Percentiles rank a stretch among this genome's conserved stretches.
Conservation (phyloP, 2,888 invertebrate species). For the Plusia festucae region DNA sequence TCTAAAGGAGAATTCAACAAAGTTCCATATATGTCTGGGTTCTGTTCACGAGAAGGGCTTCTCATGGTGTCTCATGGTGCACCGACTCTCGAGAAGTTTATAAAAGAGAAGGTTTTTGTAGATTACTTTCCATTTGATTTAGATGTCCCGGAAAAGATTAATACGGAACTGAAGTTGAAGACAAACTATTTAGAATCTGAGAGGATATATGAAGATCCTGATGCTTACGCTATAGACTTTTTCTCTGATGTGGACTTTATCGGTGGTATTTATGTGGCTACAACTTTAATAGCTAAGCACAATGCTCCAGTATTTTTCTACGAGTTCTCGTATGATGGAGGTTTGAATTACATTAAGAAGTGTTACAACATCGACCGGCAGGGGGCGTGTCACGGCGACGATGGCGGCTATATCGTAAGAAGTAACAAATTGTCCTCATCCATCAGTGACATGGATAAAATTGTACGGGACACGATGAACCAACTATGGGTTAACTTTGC, state of each 20-base stretch:
- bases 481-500: slow-evolving; percentile 91
- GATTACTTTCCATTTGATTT: slow-evolving; percentile 74
- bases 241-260: slow-evolving; percentile 85
- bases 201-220: slow-evolving; percentile 68
- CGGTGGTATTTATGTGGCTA: slow-evolving; percentile 76
- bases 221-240: slow-evolving; percentile 82
- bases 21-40: slow-evolving; percentile 86
- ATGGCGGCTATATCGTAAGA: slow-evolving; percentile 89
- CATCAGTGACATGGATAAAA: slow-evolving; percentile 69
- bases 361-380: slow-evolving; percentile 75
- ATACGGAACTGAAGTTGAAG: slow-evolving; percentile 72
- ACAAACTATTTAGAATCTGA: slow-evolving; percentile 83
- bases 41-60: slow-evolving; percentile 84
- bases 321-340: slow-evolving; percentile 89
- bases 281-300: slow-evolving; percentile 73
- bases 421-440: slow-evolving; percentile 63
- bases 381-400: slow-evolving; percentile 91
- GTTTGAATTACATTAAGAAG: slow-evolving; percentile 86
- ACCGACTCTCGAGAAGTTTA: slow-evolving; percentile 61
- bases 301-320: slow-evolving; percentile 88
- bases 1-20: slow-evolving; percentile 79
- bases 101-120: slow-evolving; percentile 70
- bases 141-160: slow-evolving; percentile 62
- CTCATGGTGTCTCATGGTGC: slow-evolving; percentile 65
- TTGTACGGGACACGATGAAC: slow-evolving; percentile 83